Evolutionary conservation across 2,113 vertebrate species (phyloP).

Genomic region (Callipepla squamata): DNA sequence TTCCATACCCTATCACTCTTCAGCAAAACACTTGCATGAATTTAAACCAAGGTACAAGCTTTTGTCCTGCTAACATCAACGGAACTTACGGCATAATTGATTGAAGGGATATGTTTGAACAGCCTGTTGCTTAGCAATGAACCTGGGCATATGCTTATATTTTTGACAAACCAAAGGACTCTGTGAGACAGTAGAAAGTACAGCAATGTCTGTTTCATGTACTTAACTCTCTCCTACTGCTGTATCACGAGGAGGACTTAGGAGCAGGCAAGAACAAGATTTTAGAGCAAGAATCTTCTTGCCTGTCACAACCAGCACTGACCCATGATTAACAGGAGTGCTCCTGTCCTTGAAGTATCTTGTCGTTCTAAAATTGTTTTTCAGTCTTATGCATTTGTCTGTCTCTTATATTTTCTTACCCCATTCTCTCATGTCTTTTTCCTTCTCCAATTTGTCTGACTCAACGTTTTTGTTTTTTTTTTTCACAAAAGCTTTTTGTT

Average conservation of each 20-base stretch:
- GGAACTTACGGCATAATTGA: background rate
- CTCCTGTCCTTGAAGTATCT: background rate
- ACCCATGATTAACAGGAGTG: background rate
- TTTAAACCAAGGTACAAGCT: background rate
- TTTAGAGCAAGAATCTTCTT: background rate
- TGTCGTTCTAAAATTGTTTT: background rate
- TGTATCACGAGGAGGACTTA: background rate
- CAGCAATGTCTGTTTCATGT: background rate
- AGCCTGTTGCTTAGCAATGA: background rate
- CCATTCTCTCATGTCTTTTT: background rate
- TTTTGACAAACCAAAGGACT: slow-evolving; percentile 10
- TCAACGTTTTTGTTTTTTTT: background rate
- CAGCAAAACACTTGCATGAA: background rate
- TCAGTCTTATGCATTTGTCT: background rate
- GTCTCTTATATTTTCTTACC: background rate
- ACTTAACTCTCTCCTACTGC: background rate
- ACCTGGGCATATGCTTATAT: background rate
- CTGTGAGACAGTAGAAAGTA: background rate
- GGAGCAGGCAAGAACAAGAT: background rate
- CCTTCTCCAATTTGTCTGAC: background rate
- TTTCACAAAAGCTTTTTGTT: background rate
- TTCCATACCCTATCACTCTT: background rate
- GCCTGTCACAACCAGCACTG: background rate
- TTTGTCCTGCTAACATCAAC: background rate
- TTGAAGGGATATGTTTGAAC: background rate